Evolutionary conservation across 2,113 vertebrate genomes (phyloP).

Genomic region (Ictalurus furcatus): DNA sequence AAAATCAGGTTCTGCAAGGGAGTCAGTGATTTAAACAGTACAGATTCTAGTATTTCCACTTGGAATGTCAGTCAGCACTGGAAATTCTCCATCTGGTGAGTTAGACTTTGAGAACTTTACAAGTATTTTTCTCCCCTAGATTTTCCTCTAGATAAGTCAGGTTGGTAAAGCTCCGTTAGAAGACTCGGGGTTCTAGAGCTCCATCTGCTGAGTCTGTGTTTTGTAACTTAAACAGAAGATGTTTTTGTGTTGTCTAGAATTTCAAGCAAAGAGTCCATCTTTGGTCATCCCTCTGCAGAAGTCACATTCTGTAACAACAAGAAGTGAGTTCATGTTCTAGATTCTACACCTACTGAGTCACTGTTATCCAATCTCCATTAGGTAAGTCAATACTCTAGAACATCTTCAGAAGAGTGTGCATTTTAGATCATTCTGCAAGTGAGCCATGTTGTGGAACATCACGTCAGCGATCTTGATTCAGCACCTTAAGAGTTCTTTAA

Average conservation of each 20-base stretch:
- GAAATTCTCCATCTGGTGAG: neutral
- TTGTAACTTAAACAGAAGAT: neutral
- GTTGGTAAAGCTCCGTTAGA: neutral
- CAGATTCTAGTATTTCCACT: neutral
- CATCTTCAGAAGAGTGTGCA: neutral
- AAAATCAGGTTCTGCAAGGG: neutral
- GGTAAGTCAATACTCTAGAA: neutral
- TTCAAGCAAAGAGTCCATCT: neutral
- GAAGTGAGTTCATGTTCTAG: neutral
- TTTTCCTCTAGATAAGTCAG: neutral
- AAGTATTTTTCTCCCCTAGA: neutral
- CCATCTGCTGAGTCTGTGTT: neutral
- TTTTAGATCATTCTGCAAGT: neutral
- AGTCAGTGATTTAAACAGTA: neutral
- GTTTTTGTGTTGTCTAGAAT: neutral
- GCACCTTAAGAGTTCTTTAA: neutral
- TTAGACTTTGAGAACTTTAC: neutral
- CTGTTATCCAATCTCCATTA: neutral
- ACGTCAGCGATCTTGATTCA: conserved; percentile 3
- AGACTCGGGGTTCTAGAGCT: neutral
- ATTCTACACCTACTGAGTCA: neutral
- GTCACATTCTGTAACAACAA: neutral
- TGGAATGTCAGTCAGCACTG: neutral
- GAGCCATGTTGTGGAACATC: neutral
- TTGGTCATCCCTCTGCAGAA: neutral